A percentile compares a stretch with the other conserved stretches of the same genome.
phyloP scores from a whole-genome alignment of 2,888 invertebrate species.

The Pristionchus mayeri region DNA sequence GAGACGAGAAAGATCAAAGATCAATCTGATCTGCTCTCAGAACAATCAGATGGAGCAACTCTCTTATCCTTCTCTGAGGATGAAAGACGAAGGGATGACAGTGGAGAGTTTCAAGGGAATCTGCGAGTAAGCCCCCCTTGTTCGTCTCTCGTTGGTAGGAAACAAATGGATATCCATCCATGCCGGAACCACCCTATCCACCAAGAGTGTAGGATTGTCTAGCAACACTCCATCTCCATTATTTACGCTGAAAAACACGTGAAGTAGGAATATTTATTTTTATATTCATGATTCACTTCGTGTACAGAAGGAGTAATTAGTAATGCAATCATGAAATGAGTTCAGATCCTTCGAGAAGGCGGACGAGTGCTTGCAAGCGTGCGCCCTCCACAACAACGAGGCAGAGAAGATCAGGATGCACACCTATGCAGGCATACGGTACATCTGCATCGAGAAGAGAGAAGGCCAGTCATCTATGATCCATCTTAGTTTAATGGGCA shows the following conservation, averaged over 20 bases:
- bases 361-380: constrained; percentile 63
- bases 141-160: neutral
- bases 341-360: constrained; percentile 64
- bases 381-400: constrained; percentile 50
- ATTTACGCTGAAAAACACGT: too few relatives aligned
- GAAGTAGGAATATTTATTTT: too few relatives aligned
- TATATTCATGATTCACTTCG: too few relatives aligned
- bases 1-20: neutral
- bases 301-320: too few relatives aligned
- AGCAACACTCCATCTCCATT: too few relatives aligned
- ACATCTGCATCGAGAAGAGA: constrained; percentile 66
- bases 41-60: constrained; percentile 22
- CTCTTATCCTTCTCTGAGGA: constrained; percentile 35
- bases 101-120: constrained; percentile 62
- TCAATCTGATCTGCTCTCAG: neutral
- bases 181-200: too few relatives aligned
- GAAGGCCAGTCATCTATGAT: constrained; percentile 54
- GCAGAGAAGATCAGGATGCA: constrained; percentile 48
- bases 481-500: too few relatives aligned
- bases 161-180: too few relatives aligned
- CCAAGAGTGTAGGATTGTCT: too few relatives aligned
- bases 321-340: too few relatives aligned
- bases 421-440: constrained; percentile 67
- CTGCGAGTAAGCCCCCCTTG: constrained; percentile 60
- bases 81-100: constrained; percentile 52